Evolutionary conservation across 2,888 invertebrate species (phyloP).

Genomic region (Nemapogon koenigi): DNA sequence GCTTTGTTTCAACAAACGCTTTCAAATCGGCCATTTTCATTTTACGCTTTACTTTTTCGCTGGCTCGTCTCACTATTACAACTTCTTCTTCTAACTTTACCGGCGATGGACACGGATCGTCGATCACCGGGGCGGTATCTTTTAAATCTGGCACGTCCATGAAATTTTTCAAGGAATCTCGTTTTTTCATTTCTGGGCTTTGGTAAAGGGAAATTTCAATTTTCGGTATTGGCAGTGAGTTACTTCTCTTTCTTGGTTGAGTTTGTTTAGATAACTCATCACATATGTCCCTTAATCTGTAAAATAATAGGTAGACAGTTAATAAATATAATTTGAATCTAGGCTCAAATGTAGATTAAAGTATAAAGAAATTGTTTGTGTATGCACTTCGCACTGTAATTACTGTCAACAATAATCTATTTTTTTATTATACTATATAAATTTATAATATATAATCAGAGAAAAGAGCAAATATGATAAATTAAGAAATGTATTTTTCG

Average conservation of each 20-base stretch:
- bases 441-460: too few species aligned
- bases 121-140: conserved; percentile 69
- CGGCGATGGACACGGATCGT: conserved; percentile 42
- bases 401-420: too few species aligned
- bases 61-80: conserved; percentile 67
- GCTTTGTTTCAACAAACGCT: conserved; percentile 90
- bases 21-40: conserved; percentile 93
- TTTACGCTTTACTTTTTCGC: conserved; percentile 83
- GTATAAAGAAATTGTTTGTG: too few species aligned
- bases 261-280: conserved; percentile 81
- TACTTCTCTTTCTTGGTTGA: conserved; percentile 86
- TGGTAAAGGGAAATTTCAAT: conserved; percentile 88
- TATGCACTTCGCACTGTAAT: too few species aligned
- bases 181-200: conserved; percentile 73
- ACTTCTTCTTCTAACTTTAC: conserved; percentile 36
- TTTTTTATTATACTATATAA: too few species aligned
- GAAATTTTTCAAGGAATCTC: conserved; percentile 73
- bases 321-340: too few species aligned
- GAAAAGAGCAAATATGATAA: too few species aligned
- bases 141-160: conserved; percentile 79
- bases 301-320: too few species aligned
- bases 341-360: too few species aligned
- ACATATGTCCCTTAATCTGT: conserved; percentile 83
- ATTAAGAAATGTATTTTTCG: too few species aligned
- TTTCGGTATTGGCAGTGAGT: conserved; percentile 92